These are phyloP conservation scores for Lacanobia wlatinum DNA, from an alignment of 2,888 invertebrate genomes.

Conservation along the genomic window DNA sequence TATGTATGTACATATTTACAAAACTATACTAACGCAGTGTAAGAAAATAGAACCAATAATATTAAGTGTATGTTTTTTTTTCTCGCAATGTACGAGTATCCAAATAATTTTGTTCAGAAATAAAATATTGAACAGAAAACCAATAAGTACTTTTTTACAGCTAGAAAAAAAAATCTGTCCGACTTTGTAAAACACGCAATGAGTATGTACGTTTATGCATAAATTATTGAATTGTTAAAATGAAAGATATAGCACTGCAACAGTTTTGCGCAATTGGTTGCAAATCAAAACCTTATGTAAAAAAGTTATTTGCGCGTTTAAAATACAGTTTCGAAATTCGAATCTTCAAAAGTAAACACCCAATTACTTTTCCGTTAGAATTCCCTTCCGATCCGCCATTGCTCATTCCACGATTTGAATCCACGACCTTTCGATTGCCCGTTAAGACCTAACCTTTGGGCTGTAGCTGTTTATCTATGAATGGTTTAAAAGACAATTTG, in stretches of 20 bases:
- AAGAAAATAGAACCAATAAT: too few species aligned
- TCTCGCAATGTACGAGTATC: too few species aligned
- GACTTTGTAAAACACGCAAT: too few species aligned
- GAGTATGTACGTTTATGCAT: too few species aligned
- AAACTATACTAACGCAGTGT: too few species aligned
- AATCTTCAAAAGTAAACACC: constrained; percentile 1
- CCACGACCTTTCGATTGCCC: constrained; percentile 51
- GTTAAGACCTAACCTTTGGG: constrained; percentile 51
- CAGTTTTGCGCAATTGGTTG: not conserved
- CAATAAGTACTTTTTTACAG: too few species aligned
- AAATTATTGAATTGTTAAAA: not conserved
- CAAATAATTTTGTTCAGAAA: too few species aligned
- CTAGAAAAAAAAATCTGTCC: too few species aligned
- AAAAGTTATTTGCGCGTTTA: not conserved
- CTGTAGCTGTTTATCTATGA: constrained; percentile 29
- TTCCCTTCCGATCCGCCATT: constrained; percentile 26
- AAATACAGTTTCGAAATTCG: constrained; percentile 5
- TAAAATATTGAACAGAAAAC: too few species aligned
- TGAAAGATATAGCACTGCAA: not conserved
- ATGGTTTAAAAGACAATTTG: constrained; percentile 30
- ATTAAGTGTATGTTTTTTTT: too few species aligned
- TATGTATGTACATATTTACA: too few species aligned
- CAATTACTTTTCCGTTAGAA: constrained; percentile 26
- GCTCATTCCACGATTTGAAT: constrained; percentile 47
- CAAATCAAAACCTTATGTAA: not conserved